Evolutionary conservation across 2,113 vertebrate genomes (phyloP).

Genomic region (Gobius niger): DNA sequence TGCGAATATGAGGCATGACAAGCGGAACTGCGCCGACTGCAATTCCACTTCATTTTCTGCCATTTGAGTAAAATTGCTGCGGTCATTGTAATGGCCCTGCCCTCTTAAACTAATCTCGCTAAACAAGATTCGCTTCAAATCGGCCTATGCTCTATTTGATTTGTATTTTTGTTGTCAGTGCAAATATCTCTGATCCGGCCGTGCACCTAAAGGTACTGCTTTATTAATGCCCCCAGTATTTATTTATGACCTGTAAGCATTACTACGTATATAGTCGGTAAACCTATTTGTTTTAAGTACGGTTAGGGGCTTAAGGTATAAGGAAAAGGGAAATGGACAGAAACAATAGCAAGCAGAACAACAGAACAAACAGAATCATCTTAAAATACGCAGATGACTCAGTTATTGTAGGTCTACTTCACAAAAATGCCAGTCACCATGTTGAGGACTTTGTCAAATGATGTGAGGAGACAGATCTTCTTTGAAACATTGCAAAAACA

Average conservation of each 20-base stretch:
- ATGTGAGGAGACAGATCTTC: no score
- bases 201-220: not conserved
- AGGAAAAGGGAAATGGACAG: no score
- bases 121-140: constrained; percentile 44
- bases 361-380: no score
- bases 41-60: constrained; percentile 37
- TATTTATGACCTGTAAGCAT: not conserved
- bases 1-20: constrained; percentile 52
- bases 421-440: no score
- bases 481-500: no score
- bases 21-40: constrained; percentile 53
- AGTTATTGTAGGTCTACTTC: no score
- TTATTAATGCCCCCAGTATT: not conserved
- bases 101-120: constrained; percentile 40
- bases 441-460: no score
- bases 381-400: no score
- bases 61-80: constrained; percentile 49
- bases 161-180: constrained; percentile 16
- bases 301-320: no score
- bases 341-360: no score
- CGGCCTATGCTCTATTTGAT: constrained; percentile 11
- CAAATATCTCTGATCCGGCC: not conserved
- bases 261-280: not conserved
- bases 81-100: constrained; percentile 17
- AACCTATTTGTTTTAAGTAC: no score